phyloP scores from a whole-genome alignment of 2,888 invertebrate species.

The Drosophila engyochracea region DNA sequence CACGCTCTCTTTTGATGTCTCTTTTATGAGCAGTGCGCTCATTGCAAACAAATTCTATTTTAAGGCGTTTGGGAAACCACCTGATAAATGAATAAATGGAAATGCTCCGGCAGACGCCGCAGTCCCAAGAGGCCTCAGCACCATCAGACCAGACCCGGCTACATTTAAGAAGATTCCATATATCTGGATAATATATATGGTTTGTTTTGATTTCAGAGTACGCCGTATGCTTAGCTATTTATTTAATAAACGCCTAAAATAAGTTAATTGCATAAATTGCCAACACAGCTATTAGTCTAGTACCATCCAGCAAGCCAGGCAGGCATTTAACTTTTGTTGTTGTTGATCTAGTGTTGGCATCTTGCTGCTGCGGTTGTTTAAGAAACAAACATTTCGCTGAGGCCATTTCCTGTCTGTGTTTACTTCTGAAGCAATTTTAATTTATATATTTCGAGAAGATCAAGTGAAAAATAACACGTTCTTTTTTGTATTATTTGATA shows the following conservation, averaged over 20 bases:
- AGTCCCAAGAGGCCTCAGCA: conserved; percentile 7
- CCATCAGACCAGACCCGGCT: conserved; percentile 13
- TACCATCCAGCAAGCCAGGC: conserved; percentile 20
- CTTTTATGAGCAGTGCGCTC: conserved; percentile 39
- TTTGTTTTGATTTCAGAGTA: conserved; percentile 54
- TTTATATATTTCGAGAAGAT: conserved; percentile 13
- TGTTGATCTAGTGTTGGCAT: conserved; percentile 38
- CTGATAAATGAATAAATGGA: conserved; percentile 67
- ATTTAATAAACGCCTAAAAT: conserved; percentile 48
- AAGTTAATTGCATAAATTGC: conserved; percentile 34
- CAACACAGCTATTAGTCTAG: conserved; percentile 12
- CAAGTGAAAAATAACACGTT: neutral
- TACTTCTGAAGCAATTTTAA: conserved; percentile 17
- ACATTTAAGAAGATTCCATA: conserved; percentile 10
- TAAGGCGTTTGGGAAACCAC: conserved; percentile 76
- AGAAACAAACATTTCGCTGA: conserved; percentile 23
- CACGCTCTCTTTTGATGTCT: conserved; percentile 8
- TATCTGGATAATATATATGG: conserved; percentile 12
- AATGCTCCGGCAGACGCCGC: conserved; percentile 44
- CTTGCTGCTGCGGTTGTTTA: conserved; percentile 30
- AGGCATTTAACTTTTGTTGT: conserved; percentile 15
- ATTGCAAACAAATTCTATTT: conserved; percentile 72
- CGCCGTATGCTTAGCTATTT: conserved; percentile 34
- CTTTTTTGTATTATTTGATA: neutral
- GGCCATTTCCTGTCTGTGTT: conserved; percentile 46